Percentiles rank a stretch among this genome's conserved stretches.
Conservation (phyloP, 2,113 vertebrate species). For the Ginglymostoma cirratum region DNA sequence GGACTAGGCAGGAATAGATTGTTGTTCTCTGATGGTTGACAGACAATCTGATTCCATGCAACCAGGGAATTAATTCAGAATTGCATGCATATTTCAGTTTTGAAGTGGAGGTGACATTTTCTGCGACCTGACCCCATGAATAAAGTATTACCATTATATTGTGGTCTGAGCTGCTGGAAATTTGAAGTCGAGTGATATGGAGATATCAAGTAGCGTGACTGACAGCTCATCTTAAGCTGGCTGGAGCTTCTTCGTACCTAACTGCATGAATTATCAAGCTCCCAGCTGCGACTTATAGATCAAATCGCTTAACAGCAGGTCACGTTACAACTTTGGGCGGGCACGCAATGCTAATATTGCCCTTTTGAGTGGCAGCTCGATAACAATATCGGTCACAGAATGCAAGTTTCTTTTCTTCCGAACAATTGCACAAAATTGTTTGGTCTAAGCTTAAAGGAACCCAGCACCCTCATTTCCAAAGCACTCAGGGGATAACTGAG, state of each 20-base stretch:
- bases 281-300: constrained; percentile 22
- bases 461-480: neutral
- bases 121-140: neutral
- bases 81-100: constrained; percentile 11
- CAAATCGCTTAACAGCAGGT: neutral
- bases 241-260: neutral
- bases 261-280: neutral
- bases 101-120: constrained; percentile 30
- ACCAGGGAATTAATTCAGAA: constrained; percentile 5
- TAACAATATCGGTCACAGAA: neutral
- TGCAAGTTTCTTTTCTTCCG: neutral
- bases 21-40: neutral
- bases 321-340: neutral
- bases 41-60: neutral
- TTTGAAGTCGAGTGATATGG: neutral
- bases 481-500: neutral
- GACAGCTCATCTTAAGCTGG: neutral
- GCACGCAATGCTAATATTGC: neutral
- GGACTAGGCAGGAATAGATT: neutral
- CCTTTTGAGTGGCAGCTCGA: neutral
- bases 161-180: neutral
- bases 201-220: constrained; percentile 2
- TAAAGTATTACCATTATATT: constrained; percentile 18
- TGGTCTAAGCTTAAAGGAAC: neutral
- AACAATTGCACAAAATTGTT: neutral